A percentile compares a stretch with the other conserved stretches of the same genome.
These are phyloP conservation scores for Phengaris alcon DNA, from an alignment of 2,888 invertebrate species.

Conservation along the genomic window DNA sequence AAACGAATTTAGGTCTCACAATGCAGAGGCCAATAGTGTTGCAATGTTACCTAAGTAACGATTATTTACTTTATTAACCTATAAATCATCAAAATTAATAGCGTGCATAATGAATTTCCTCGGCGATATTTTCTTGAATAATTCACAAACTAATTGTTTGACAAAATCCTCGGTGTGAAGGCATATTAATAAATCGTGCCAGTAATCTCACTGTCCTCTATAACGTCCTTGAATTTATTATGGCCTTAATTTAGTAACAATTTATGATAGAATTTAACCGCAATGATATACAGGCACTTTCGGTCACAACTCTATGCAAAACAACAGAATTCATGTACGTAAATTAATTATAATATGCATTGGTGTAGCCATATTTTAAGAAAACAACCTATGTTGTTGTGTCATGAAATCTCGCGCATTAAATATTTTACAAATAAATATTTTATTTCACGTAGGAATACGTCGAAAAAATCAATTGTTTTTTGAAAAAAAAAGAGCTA, in stretches of 20 bases:
- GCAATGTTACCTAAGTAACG: neutral
- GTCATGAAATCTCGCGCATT: neutral
- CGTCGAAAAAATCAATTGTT: neutral
- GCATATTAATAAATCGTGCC: slow-evolving; percentile 51
- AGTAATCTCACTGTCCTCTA: slow-evolving; percentile 54
- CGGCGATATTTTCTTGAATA: slow-evolving; percentile 22
- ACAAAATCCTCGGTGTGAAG: slow-evolving; percentile 24
- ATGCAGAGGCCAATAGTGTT: neutral
- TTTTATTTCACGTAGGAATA: neutral
- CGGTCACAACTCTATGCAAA: slow-evolving; percentile 36
- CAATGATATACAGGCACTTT: slow-evolving; percentile 40
- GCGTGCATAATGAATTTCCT: slow-evolving; percentile 5
- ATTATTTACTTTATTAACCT: slow-evolving; percentile 5
- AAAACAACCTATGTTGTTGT: neutral
- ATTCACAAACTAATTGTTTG: slow-evolving; percentile 25
- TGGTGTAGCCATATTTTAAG: slow-evolving; percentile 8
- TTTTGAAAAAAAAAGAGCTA: too few species aligned
- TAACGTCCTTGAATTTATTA: slow-evolving; percentile 49
- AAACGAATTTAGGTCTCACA: neutral
- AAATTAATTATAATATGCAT: slow-evolving; percentile 23
- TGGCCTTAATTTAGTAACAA: slow-evolving; percentile 48
- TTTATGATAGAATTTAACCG: slow-evolving; percentile 50
- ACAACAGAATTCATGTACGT: slow-evolving; percentile 36
- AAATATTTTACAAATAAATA: neutral
- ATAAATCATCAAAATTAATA: slow-evolving; percentile 26